These are phyloP conservation scores for Anodontia alba DNA, from an alignment of 2,888 invertebrate species.

Conservation along the genomic window DNA sequence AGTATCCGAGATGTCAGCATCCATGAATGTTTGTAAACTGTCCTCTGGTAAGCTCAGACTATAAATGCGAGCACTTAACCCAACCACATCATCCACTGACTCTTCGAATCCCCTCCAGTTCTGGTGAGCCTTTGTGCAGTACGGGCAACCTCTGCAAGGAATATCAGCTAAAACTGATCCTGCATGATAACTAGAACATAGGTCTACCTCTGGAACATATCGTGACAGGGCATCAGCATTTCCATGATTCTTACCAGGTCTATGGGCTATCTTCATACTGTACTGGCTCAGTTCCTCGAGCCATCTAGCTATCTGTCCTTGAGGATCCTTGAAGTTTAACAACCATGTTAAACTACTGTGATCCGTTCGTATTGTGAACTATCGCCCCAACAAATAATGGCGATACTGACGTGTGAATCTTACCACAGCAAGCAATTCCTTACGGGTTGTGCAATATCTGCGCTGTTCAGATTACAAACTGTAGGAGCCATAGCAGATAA, in stretches of 20 bases:
- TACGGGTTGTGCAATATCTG: constrained; percentile 57
- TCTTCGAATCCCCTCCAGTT: constrained; percentile 15
- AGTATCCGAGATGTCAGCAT: too few relatives aligned
- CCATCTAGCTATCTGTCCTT: constrained; percentile 24
- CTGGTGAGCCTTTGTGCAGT: constrained; percentile 24
- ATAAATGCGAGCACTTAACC: too few relatives aligned
- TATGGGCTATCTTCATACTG: constrained; percentile 32
- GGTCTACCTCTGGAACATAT: neutral
- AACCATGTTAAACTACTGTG: too few relatives aligned
- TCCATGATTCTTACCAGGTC: constrained; percentile 23
- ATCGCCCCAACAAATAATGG: constrained; percentile 49
- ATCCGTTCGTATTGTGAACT: constrained; percentile 50
- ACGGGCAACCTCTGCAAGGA: constrained; percentile 51
- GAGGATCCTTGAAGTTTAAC: too few relatives aligned
- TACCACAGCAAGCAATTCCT: constrained; percentile 57
- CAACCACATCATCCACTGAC: too few relatives aligned
- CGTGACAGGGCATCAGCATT: constrained; percentile 42
- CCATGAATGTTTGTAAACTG: too few relatives aligned
- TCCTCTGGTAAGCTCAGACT: too few relatives aligned
- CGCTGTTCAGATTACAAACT: constrained; percentile 45
- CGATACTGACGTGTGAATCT: constrained; percentile 51
- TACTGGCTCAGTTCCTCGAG: constrained; percentile 59
- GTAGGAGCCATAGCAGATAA: constrained; percentile 52
- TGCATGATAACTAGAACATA: constrained; percentile 4
- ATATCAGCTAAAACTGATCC: constrained; percentile 13